Evolutionary conservation across 2,113 vertebrate genomes (phyloP).

Genomic region (Gasterosteus nipponicus): DNA sequence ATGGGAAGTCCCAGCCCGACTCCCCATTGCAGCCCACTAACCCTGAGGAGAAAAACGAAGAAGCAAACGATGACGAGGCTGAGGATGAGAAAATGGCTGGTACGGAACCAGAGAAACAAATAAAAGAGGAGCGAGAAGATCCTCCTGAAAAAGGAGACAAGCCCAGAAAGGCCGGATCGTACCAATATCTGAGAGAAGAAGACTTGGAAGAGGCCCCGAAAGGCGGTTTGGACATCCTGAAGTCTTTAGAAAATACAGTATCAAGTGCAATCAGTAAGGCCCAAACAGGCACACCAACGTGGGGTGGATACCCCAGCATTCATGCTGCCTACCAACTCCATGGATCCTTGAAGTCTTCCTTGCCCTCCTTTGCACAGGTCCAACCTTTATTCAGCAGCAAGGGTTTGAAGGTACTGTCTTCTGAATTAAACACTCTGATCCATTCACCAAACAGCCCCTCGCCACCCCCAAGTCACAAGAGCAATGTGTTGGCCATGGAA

Average conservation of each 20-base stretch:
- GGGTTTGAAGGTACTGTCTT: constrained; percentile 82
- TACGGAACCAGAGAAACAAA: constrained; percentile 84
- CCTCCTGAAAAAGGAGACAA: constrained; percentile 86
- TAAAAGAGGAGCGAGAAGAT: constrained; percentile 95
- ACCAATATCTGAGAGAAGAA: constrained; percentile 95
- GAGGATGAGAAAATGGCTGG: constrained; percentile 59
- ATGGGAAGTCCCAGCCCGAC: constrained; percentile 86
- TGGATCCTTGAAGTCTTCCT: constrained; percentile 86
- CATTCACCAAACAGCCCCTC: constrained; percentile 90
- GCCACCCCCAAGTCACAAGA: constrained; percentile 91
- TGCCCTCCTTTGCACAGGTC: constrained; percentile 86
- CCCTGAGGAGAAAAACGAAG: constrained; percentile 86
- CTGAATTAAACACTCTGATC: constrained; percentile 87
- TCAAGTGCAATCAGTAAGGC: constrained; percentile 98
- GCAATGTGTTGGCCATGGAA: constrained; percentile 97
- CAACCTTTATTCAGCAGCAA: constrained; percentile 88
- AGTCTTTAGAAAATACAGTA: constrained; percentile 97
- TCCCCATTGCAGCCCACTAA: constrained; percentile 82
- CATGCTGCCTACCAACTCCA: constrained; percentile 98
- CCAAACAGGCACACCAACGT: constrained; percentile 96
- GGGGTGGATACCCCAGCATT: constrained; percentile 98
- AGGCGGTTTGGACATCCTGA: constrained; percentile 94
- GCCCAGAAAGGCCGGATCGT: constrained; percentile 85
- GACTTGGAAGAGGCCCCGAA: constrained; percentile 95
- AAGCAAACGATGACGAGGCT: constrained; percentile 82